These are phyloP conservation scores for Forbesichthys papilliferus DNA, from an alignment of 2,113 vertebrate genomes.

Conservation along the genomic window DNA sequence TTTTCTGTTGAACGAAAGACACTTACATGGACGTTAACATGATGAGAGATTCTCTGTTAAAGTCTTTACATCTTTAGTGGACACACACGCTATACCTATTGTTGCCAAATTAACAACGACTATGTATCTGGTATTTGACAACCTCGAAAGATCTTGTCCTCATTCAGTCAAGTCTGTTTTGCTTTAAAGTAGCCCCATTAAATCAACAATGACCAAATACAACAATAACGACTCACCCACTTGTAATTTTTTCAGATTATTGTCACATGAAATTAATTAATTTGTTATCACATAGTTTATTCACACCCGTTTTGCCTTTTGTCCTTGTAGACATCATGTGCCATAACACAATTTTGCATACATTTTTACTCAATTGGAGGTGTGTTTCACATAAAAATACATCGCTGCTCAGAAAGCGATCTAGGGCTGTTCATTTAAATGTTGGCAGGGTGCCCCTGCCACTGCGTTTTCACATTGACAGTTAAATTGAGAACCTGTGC, in stretches of 20 bases:
- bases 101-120: constrained; percentile 13
- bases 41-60: constrained; percentile 41
- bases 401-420: constrained; percentile 48
- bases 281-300: constrained; percentile 51
- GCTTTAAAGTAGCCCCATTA: constrained; percentile 23
- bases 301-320: constrained; percentile 53
- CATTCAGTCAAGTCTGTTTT: constrained; percentile 28
- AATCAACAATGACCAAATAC: constrained; percentile 49
- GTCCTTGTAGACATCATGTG: constrained; percentile 47
- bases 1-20: constrained; percentile 29
- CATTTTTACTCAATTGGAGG: constrained; percentile 66
- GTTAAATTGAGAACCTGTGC: constrained; percentile 34
- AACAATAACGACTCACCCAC: constrained; percentile 47
- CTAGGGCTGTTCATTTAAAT: constrained; percentile 54
- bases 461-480: constrained; percentile 44
- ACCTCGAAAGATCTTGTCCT: constrained; percentile 24
- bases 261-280: constrained; percentile 60
- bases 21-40: constrained; percentile 45
- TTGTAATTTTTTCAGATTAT: constrained; percentile 59
- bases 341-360: constrained; percentile 52
- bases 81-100: too few species aligned
- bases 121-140: constrained; percentile 20
- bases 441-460: constrained; percentile 41
- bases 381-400: constrained; percentile 68
- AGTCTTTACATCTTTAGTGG: constrained; percentile 42